Conservation (phyloP, 2,113 vertebrate species). For the Chionis minor region DNA sequence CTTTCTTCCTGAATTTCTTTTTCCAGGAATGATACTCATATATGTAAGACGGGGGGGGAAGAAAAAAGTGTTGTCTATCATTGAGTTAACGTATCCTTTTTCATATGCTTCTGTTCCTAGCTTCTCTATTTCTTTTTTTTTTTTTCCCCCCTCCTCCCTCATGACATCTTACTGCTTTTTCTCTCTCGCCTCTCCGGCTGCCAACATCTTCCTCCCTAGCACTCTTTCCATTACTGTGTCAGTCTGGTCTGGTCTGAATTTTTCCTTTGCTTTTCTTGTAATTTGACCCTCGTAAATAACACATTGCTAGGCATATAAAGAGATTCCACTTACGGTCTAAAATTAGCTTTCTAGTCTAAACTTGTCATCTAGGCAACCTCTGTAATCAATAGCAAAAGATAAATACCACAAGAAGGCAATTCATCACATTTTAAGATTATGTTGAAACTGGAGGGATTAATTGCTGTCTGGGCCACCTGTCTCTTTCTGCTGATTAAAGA, state of each 20-base stretch:
- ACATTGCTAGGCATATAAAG: not conserved
- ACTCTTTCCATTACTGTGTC: not conserved
- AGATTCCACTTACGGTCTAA: not conserved
- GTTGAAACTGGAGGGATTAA: constrained; percentile 32
- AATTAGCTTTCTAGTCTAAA: constrained; percentile 34
- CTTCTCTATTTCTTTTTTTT: not conserved
- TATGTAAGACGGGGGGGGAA: not conserved
- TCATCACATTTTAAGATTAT: not conserved
- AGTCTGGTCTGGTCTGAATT: not conserved
- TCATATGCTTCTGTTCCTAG: not conserved
- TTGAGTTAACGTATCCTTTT: not conserved
- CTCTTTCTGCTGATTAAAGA: constrained; percentile 29
- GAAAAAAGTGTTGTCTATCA: not conserved
- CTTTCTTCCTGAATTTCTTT: not conserved
- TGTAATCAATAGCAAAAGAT: not conserved
- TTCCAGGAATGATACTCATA: not conserved
- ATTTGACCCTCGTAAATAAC: not conserved
- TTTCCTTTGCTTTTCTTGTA: not conserved
- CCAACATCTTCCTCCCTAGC: not conserved
- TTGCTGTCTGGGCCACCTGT: constrained; percentile 20
- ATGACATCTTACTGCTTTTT: not conserved
- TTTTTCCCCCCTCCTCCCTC: rapidly evolving
- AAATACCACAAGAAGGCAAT: constrained; percentile 11
- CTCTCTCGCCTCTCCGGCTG: not conserved
- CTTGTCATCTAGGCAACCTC: constrained; percentile 5